Evolutionary conservation across 2,888 invertebrate species (phyloP), one percentile per base, ranked within the genome.

Genomic region (Mythimna loreyi): DNA sequence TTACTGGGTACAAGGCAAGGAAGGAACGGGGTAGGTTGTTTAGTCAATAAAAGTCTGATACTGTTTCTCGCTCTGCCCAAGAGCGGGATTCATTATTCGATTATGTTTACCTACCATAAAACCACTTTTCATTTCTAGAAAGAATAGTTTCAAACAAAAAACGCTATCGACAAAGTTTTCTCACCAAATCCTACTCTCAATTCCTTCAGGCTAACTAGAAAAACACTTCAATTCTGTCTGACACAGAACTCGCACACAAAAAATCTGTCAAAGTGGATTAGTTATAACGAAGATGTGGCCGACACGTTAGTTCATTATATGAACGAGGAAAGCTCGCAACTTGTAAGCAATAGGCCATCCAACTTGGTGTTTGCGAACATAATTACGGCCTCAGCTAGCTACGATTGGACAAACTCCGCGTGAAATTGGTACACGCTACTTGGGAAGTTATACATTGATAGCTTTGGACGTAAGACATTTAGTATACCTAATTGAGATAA

Each of bases 361-460:
- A 85, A 89, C 72, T 87, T 87, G 83, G 82, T 91, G 91, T 91
- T 92, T 90, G 90, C 86, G 85, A 89, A 91, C 90, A 90, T 91
- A 92, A 91, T 92, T 91, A 92, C 87, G 86, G 83, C 78, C 83
- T 86, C 84, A 80, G 82, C 83, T 82, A 82, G 84, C 87, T 87
- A 84, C 88, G 86, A 91, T 91, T 88, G 89, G 86, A 84, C 87
- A 88, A 88, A 87, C 85, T 84, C 84, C 81, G 87, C 87, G 87
- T 90, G 91, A 91, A 92, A 91, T 91, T 91, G 90, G 87, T 90
- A 90, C 89, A 89, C 85, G 88, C 84, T 86, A 89, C 88, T 89
- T 88, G 79, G 78, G 65, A 75, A 75, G 73, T 73, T 64, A 13
- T 68, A 66, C 71, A 50, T 19, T 16, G n/a, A 57, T 55, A 28